Conservation (phyloP, 2,113 vertebrate species). For the Bujurquina vittata region DNA sequence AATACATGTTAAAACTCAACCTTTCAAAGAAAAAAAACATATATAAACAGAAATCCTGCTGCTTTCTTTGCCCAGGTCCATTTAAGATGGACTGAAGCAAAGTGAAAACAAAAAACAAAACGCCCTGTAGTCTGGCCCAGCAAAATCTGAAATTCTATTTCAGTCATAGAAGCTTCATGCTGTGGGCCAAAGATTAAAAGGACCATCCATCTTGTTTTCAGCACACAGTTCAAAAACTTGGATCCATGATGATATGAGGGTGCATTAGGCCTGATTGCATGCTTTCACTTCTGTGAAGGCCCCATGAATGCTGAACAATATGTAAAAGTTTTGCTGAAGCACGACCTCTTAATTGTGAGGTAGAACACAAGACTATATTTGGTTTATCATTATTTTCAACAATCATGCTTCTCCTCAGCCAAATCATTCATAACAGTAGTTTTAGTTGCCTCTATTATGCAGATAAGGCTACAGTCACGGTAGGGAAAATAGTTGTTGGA, state of each 20-base stretch:
- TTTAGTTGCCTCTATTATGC: background rate
- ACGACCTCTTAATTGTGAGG: background rate
- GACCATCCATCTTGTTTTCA: background rate
- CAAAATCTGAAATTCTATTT: background rate
- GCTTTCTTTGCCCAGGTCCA: background rate
- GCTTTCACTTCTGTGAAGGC: background rate
- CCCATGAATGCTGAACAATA: background rate
- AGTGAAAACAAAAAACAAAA: background rate
- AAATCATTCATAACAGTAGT: background rate
- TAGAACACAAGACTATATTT: background rate
- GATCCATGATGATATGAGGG: background rate
- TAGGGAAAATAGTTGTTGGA: background rate
- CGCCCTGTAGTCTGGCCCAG: background rate
- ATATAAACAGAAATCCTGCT: background rate
- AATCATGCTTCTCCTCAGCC: background rate
- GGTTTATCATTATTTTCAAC: background rate
- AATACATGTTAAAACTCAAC: background rate
- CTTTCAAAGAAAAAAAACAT: background rate
- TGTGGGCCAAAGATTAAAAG: background rate
- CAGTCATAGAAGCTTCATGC: background rate
- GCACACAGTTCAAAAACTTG: background rate
- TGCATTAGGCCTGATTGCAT: background rate
- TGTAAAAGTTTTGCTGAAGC: background rate
- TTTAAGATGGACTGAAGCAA: background rate
- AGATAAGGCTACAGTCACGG: background rate